Conservation (phyloP, 1,140 invertebrate genomes). For the Leptinotarsa undecemlineata region DNA sequence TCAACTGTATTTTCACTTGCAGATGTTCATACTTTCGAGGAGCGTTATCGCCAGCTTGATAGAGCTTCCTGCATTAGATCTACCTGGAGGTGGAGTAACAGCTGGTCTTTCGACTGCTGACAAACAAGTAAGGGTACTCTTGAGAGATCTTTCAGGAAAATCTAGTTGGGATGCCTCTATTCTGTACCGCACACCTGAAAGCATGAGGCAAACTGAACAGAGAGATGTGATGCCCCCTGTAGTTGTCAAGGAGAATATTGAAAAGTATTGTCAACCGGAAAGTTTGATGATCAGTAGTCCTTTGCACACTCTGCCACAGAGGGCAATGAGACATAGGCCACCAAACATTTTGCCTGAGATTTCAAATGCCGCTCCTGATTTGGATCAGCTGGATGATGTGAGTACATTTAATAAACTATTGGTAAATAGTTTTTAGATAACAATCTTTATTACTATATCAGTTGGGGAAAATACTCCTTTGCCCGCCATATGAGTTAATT, state of each 20-base stretch:
- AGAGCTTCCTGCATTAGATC: slow-evolving; percentile 86
- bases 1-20: slow-evolving; percentile 54
- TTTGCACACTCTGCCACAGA: slow-evolving; percentile 61
- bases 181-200: slow-evolving; percentile 73
- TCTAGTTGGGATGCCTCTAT: slow-evolving; percentile 95
- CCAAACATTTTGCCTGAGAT: slow-evolving; percentile 78
- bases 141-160: slow-evolving; percentile 94
- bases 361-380: slow-evolving; percentile 81
- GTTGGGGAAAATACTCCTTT: too few relatives aligned
- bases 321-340: slow-evolving; percentile 71
- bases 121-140: slow-evolving; percentile 79
- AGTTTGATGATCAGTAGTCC: slow-evolving; percentile 51
- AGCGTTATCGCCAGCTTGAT: slow-evolving; percentile 86
- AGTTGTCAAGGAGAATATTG: background rate
- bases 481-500: too few relatives aligned
- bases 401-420: slow-evolving; percentile 45
- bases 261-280: slow-evolving; percentile 49
- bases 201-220: slow-evolving; percentile 35
- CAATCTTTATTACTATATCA: too few relatives aligned
- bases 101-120: slow-evolving; percentile 68
- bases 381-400: slow-evolving; percentile 93
- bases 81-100: slow-evolving; percentile 83
- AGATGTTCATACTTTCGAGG: slow-evolving; percentile 85
- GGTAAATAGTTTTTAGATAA: too few relatives aligned
- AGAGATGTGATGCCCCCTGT: background rate